These are phyloP conservation scores for Pocillopora damicornis DNA, from an alignment of 64 coral and sea anemone species.

Conservation along the genomic window DNA sequence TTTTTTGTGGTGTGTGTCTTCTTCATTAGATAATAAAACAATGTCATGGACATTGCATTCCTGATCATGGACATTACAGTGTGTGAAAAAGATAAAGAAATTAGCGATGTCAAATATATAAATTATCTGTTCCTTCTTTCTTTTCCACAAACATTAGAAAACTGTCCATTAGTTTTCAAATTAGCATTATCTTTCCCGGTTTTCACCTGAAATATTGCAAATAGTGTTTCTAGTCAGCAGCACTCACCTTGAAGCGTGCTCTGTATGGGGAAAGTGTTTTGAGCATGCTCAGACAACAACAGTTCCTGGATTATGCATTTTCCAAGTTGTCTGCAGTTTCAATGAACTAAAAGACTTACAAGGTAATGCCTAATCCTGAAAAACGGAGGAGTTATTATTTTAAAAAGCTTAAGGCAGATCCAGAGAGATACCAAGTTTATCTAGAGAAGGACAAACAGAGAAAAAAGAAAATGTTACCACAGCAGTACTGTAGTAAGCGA, in stretches of 20 bases:
- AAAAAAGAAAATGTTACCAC: background rate
- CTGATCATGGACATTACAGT: background rate
- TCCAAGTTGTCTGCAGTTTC: background rate
- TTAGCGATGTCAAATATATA: background rate
- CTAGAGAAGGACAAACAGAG: background rate
- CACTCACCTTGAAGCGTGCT: constrained; percentile 8
- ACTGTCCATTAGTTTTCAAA: background rate
- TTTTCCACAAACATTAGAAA: background rate
- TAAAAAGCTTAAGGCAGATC: background rate
- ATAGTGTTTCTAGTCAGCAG: background rate
- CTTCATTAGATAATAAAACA: background rate
- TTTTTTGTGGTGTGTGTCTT: constrained; percentile 5
- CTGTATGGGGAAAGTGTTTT: background rate
- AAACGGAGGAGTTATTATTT: background rate
- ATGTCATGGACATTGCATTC: constrained; percentile 18
- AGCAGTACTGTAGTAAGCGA: too few species aligned
- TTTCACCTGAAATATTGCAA: background rate
- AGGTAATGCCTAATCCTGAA: background rate
- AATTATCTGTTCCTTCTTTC: background rate
- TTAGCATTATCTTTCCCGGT: background rate
- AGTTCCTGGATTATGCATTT: background rate
- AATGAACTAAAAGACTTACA: background rate
- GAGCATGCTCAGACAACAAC: background rate
- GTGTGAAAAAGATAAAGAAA: constrained; percentile 22
- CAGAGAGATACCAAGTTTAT: background rate